phyloP scores from a whole-genome alignment of 2,797 vertebrate genomes.

The Pipistrellus kuhlii region DNA sequence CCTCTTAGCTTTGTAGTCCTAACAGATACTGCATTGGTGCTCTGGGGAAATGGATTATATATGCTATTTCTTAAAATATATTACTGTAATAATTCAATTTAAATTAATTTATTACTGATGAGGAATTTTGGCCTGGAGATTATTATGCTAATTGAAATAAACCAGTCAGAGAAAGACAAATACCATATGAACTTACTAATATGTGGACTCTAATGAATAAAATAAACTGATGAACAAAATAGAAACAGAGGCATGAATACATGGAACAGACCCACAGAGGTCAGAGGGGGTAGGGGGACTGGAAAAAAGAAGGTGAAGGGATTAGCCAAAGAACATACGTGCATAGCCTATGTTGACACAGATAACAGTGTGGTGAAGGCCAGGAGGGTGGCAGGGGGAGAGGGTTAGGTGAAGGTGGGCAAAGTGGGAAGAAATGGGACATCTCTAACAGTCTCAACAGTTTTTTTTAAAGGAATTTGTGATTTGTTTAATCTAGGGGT shows the following conservation, averaged over 20 bases:
- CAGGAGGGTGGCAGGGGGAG: too few species aligned
- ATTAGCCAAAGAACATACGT: not conserved
- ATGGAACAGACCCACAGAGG: not conserved
- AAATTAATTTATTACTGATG: slow-evolving; percentile 8
- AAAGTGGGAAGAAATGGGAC: not conserved
- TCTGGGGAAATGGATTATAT: not conserved
- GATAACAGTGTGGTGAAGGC: not conserved
- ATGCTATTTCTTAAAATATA: slow-evolving; percentile 18
- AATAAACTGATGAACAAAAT: not conserved
- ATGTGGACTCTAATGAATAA: not conserved
- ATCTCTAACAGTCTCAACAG: not conserved
- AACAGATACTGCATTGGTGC: not conserved
- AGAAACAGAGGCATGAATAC: not conserved
- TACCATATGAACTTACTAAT: not conserved
- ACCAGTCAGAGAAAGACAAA: not conserved
- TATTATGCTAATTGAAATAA: not conserved
- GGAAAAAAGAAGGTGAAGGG: not conserved
- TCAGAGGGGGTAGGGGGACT: not conserved
- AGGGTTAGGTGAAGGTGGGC: not conserved
- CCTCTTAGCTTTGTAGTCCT: not conserved
- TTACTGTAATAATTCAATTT: not conserved
- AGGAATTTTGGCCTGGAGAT: slow-evolving; percentile 2
- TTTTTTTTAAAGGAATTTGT: not conserved
- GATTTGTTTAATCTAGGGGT: slow-evolving; percentile 28
- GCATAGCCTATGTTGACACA: not conserved